Evolutionary conservation across 2,113 vertebrate species (phyloP).

Genomic region (Aldabrachelys gigantea): DNA sequence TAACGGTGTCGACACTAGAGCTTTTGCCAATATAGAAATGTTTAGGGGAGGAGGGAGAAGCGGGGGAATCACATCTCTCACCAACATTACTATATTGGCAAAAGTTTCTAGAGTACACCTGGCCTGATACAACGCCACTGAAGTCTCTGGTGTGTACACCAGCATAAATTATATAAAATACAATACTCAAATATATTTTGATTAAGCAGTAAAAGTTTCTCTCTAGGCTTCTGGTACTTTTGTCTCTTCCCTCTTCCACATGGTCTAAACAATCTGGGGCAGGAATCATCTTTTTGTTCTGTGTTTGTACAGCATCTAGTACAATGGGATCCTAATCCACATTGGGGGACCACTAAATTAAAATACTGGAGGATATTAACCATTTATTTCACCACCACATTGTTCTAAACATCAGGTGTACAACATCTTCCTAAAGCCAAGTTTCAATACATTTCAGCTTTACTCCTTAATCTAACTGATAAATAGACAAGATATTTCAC

Average conservation of each 20-base stretch:
- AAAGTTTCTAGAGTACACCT: neutral
- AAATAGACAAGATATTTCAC: neutral
- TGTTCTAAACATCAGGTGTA: neutral
- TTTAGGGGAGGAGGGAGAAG: no score
- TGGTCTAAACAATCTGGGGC: neutral
- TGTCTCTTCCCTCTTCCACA: neutral
- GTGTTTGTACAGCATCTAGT: neutral
- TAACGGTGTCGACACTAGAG: no score
- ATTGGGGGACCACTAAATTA: neutral
- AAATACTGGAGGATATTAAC: neutral
- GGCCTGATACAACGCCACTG: neutral
- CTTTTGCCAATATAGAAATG: no score
- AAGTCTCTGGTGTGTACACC: accelerated
- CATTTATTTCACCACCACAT: neutral
- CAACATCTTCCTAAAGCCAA: neutral
- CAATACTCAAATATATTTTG: neutral
- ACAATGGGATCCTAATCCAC: neutral
- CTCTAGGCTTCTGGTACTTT: neutral
- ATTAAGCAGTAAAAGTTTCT: neutral
- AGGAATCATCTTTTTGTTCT: neutral
- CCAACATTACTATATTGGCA: no score
- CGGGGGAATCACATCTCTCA: no score
- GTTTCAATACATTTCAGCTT: neutral
- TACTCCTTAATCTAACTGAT: neutral
- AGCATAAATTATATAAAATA: neutral